A percentile compares a stretch with the other conserved stretches of the same genome.
These are phyloP conservation scores for Bombus picipes DNA, from an alignment of 1,140 invertebrate genomes.

Conservation along the genomic window DNA sequence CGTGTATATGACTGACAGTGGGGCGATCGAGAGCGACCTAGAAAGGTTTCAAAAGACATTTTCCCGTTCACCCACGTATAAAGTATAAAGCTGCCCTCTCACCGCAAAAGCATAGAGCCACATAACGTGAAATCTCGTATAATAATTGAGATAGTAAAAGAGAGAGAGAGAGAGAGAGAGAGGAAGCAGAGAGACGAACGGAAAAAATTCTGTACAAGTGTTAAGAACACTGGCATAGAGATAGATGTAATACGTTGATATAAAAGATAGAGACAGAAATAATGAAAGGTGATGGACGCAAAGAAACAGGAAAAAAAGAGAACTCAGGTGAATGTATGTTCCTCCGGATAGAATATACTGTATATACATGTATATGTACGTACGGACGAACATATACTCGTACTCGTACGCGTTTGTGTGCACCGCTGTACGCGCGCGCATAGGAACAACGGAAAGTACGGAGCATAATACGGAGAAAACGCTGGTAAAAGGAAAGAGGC, in stretches of 20 bases:
- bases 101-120: constrained; percentile 64
- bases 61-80: constrained; percentile 81
- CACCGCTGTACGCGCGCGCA: constrained; percentile 22
- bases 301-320: constrained; percentile 57
- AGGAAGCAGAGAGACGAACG: constrained; percentile 34
- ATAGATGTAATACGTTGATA: background rate
- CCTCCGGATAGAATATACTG: constrained; percentile 7
- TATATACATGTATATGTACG: background rate
- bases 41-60: constrained; percentile 81
- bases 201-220: constrained; percentile 36
- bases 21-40: constrained; percentile 78
- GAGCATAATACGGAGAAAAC: constrained; percentile 77
- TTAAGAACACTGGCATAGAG: constrained; percentile 8
- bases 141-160: constrained; percentile 72
- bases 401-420: background rate
- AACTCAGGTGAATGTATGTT: constrained; percentile 37
- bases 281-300: constrained; percentile 47
- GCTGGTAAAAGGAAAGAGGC: constrained; percentile 78
- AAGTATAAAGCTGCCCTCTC: constrained; percentile 72
- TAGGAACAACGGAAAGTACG: constrained; percentile 75
- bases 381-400: no score
- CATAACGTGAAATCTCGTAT: constrained; percentile 71
- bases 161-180: constrained; percentile 22
- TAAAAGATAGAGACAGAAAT: background rate
- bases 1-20: constrained; percentile 69